Conservation (phyloP, 2,113 vertebrate genomes). For the Glaucomys volans region DNA sequence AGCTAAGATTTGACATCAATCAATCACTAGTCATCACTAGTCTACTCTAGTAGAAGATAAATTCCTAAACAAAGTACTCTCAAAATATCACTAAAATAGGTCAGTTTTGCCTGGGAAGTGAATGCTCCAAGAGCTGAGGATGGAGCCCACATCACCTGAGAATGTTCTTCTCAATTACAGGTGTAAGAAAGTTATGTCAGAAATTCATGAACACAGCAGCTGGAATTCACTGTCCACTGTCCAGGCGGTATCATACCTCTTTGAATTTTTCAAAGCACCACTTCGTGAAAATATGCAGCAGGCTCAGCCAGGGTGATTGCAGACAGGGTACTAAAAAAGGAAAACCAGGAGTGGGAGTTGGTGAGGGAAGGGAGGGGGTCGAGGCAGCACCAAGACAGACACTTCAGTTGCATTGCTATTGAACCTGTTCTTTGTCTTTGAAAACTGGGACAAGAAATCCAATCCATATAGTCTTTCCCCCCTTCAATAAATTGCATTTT, state of each 20-base stretch:
- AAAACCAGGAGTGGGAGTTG: conserved; percentile 69
- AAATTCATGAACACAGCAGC: conserved; percentile 14
- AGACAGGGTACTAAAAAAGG: conserved; percentile 64
- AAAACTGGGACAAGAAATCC: conserved; percentile 83
- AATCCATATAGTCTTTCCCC: conserved; percentile 74
- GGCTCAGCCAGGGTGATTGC: conserved; percentile 75
- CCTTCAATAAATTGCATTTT: conserved; percentile 81
- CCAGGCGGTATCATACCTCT: conserved; percentile 62
- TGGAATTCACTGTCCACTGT: not conserved
- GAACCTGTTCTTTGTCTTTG: conserved; percentile 83
- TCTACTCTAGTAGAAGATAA: not conserved
- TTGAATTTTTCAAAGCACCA: conserved; percentile 75
- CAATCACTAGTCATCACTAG: not conserved
- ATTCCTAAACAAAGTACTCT: not conserved
- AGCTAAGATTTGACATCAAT: not conserved
- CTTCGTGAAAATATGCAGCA: conserved; percentile 71
- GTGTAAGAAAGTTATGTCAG: not conserved
- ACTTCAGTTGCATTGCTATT: conserved; percentile 65
- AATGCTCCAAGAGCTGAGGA: not conserved
- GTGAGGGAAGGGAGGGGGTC: not conserved
- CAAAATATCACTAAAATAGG: not conserved
- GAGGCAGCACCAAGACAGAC: not conserved
- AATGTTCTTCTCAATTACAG: not conserved
- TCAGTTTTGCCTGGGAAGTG: not conserved
- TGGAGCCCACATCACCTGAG: not conserved